Evolutionary conservation across 1,140 invertebrate species (phyloP), one percentile per base, ranked within the genome.

Genomic region (Odontomachus brunneus): DNA sequence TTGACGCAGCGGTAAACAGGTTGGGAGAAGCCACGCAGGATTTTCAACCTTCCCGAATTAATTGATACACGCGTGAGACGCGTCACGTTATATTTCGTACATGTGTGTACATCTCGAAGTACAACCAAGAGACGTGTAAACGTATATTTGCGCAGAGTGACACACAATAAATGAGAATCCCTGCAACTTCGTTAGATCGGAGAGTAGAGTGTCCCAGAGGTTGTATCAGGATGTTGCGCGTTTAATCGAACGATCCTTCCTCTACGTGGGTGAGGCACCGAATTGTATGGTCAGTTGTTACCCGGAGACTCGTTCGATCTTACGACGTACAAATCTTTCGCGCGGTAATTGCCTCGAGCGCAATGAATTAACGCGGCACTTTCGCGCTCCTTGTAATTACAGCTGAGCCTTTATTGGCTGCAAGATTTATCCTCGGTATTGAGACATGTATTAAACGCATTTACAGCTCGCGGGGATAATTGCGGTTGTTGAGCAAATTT

Each of bases 181-280:
- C 85, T 87, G 82, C 1, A 38, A 69, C 53, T 87, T 55, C 51
- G 85, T 87, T 63, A 69, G 69, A 76, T 83, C 71, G 19, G 53
- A 84, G 63, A 76, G 57, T 59, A 72, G 22, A 84, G 69, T 84
- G 83, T 90, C 89, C 89, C 87, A 87, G 59, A 88, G 89, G 89
- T 85, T 90, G 87, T 90, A 90, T 90, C 84, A 84, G 83, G 83
- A 87, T 85, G 84, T 72, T 80, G 82, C 63, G 84, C 87, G 71
- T 66, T 90, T 90, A 90, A 90, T 89, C 89, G 90, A 91, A 91
- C 90, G 88, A 85, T 89, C 87, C 78, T 88, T 87, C 78, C 3
- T 60, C 71, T 72, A 65, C 55, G 71, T 83, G 85, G 81, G 85
- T 62, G 73, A 84, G 81, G 55, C 72, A 82, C 83, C 73, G 78